These are phyloP conservation scores for Drosophila parvula DNA, from an alignment of 1,140 invertebrate species.

Conservation along the genomic window DNA sequence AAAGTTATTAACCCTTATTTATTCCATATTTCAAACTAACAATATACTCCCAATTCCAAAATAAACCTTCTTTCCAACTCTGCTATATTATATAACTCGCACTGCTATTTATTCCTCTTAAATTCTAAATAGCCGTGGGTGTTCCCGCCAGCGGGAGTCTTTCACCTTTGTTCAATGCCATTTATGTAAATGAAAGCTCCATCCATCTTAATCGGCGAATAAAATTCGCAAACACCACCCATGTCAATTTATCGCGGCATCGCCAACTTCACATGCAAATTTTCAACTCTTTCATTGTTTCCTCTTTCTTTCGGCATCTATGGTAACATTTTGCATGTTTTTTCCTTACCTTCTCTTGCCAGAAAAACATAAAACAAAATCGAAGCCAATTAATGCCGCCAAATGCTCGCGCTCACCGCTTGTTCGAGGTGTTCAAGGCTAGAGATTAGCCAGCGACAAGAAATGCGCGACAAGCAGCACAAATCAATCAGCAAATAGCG, in stretches of 20 bases:
- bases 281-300: constrained; percentile 39
- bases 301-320: constrained; percentile 41
- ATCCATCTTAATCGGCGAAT: constrained; percentile 38
- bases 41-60: background rate
- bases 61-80: background rate
- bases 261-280: constrained; percentile 67
- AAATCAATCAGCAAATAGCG: constrained; percentile 72
- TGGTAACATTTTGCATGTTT: constrained; percentile 60
- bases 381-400: constrained; percentile 64
- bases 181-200: constrained; percentile 45
- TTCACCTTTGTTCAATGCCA: constrained; percentile 37
- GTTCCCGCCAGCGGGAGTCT: constrained; percentile 32
- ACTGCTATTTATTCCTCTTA: background rate
- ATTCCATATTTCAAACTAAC: background rate
- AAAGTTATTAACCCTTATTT: no score
- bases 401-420: constrained; percentile 43
- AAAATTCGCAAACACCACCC: constrained; percentile 55
- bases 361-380: constrained; percentile 6
- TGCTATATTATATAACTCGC: background rate
- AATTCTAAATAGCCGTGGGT: constrained; percentile 28
- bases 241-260: constrained; percentile 52
- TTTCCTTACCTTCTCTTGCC: constrained; percentile 53
- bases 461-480: constrained; percentile 40
- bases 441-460: constrained; percentile 41
- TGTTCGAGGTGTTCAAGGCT: constrained; percentile 44